Evolutionary conservation across 2,888 invertebrate genomes (phyloP).

Genomic region (Sminthurinus aureus): DNA sequence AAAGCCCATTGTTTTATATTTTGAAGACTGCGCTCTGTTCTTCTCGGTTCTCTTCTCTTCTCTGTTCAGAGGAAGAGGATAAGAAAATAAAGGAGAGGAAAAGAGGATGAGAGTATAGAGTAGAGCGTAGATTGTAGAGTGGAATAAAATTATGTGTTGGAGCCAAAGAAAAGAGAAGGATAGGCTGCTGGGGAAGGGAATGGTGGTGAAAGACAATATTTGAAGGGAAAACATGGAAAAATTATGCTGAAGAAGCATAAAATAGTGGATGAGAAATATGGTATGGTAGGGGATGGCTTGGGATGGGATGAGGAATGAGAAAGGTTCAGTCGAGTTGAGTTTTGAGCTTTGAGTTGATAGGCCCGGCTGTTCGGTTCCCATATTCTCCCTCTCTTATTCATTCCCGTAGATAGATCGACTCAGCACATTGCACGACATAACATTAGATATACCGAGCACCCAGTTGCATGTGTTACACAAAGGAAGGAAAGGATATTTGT

Average conservation of each 20-base stretch:
- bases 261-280: constrained; percentile 41
- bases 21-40: no score
- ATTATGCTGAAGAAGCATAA: constrained; percentile 42
- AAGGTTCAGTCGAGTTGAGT: not conserved
- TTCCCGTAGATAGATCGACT: not conserved
- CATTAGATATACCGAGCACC: constrained; percentile 21
- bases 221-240: constrained; percentile 42
- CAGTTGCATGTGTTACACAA: not conserved
- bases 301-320: not conserved
- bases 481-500: no score
- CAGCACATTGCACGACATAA: constrained; percentile 25
- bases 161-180: not conserved
- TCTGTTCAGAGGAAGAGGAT: no score
- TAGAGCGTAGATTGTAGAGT: no score
- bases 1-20: no score
- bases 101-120: no score
- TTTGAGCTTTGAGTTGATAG: not conserved
- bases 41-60: no score
- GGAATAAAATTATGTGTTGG: not conserved
- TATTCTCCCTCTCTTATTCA: constrained; percentile 22
- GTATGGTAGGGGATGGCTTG: constrained; percentile 20
- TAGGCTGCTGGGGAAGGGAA: not conserved
- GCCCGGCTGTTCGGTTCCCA: constrained; percentile 34
- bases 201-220: constrained; percentile 40
- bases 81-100: no score